Evolutionary conservation across 2,113 vertebrate species (phyloP).

Genomic region (Takifugu flavidus): DNA sequence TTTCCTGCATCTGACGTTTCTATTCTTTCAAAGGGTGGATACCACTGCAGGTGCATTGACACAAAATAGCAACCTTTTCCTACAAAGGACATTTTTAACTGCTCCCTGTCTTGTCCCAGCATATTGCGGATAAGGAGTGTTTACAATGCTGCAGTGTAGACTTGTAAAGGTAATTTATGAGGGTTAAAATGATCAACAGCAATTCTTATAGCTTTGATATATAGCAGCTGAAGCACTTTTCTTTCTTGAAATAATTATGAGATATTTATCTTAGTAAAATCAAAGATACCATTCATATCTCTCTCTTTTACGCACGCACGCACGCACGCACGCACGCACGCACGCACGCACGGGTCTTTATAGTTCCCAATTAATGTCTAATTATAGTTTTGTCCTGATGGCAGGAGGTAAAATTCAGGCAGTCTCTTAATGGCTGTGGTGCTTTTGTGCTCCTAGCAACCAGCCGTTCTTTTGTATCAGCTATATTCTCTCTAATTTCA

Average conservation of each 20-base stretch:
- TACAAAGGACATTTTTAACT: slow-evolving; percentile 71
- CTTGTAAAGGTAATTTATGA: background rate
- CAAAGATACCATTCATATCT: background rate
- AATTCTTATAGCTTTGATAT: slow-evolving; percentile 15
- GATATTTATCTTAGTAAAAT: slow-evolving; percentile 10
- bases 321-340: slow-evolving; percentile 25
- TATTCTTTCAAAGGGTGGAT: slow-evolving; percentile 92
- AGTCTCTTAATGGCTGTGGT: slow-evolving; percentile 82
- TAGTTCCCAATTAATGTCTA: slow-evolving; percentile 90
- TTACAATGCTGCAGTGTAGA: background rate
- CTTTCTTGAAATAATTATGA: background rate
- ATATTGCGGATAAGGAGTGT: slow-evolving; percentile 22
- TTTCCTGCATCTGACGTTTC: slow-evolving; percentile 79
- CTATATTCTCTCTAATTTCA: slow-evolving; percentile 72
- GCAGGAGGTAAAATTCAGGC: slow-evolving; percentile 85
- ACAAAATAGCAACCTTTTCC: slow-evolving; percentile 78
- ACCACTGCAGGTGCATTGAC: slow-evolving; percentile 73
- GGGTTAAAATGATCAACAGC: background rate
- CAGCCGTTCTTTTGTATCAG: slow-evolving; percentile 75
- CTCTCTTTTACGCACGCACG: background rate
- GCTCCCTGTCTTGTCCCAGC: slow-evolving; percentile 19
- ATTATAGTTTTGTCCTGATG: slow-evolving; percentile 91
- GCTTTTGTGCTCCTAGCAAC: slow-evolving; percentile 89
- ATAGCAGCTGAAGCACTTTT: background rate
- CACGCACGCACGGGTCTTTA: slow-evolving; percentile 71